phyloP scores from a whole-genome alignment of 2,797 vertebrate genomes.

The Peromyscus eremicus region DNA sequence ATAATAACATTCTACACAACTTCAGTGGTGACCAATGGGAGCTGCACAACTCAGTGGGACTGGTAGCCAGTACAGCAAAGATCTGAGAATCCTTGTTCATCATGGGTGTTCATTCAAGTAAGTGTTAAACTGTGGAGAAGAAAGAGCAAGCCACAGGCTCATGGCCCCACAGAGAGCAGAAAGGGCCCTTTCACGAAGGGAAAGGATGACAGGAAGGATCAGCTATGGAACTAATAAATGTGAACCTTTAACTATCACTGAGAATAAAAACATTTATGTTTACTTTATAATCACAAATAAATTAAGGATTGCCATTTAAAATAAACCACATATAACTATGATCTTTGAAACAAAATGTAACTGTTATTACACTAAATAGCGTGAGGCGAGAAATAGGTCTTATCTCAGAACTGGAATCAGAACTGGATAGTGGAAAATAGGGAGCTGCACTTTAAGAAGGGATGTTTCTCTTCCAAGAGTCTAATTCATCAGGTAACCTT shows the following conservation, averaged over 20 bases:
- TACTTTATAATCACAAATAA: constrained; percentile 37
- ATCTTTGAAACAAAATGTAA: not conserved
- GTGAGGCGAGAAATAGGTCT: constrained; percentile 59
- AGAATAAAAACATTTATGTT: constrained; percentile 9
- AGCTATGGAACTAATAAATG: not conserved
- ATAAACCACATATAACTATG: not conserved
- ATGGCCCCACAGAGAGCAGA: not conserved
- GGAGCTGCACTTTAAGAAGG: not conserved
- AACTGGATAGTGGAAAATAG: constrained; percentile 39
- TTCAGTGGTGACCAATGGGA: not conserved
- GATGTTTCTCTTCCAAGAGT: constrained; percentile 38
- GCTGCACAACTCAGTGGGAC: not conserved
- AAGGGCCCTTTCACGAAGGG: not conserved
- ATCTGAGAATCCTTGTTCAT: not conserved
- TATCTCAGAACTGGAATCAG: constrained; percentile 60
- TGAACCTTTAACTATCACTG: not conserved
- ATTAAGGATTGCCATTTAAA: not conserved
- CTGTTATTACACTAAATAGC: constrained; percentile 37
- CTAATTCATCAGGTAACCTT: not conserved
- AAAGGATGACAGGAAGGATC: not conserved
- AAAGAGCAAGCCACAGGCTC: not conserved
- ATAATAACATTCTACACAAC: not conserved
- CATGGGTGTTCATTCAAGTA: not conserved
- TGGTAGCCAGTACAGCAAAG: not conserved
- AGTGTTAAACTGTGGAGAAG: not conserved